Evolutionary conservation across 2,113 vertebrate genomes (phyloP), one percentile per base, ranked within the genome.

Genomic region (Chloebia gouldiae): DNA sequence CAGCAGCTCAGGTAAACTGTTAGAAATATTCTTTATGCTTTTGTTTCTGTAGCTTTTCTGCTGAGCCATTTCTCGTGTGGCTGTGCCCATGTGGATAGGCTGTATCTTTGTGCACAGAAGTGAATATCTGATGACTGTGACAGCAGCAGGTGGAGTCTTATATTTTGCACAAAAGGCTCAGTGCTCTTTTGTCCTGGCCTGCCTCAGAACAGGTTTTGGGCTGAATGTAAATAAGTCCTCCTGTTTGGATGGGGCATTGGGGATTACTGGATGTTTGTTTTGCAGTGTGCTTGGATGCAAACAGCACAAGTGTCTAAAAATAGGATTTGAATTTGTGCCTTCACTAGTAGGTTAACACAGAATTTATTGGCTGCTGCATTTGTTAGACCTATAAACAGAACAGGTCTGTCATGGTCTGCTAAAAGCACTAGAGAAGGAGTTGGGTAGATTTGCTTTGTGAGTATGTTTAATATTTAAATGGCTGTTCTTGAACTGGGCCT

Each of bases 1-100:
- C 98, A 71, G 99, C 99, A 39, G 98, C 98, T 51, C 99, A 99
- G 99, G 99, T 99, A 91, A 91, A 17, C 39, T 40, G 11, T 30
- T 89, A 53, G 33, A 64, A 57, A 49, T 40, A 24, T 31, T 83
- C 30, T 39, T 47, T 33, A 15, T 3, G 3, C 15, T 66, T 14
- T 33, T 79, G 28, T 10, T 33, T 13, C 35, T 5, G 13, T 54
- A 17, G 22, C 33, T 92, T 64, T 89, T 57, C 44, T 93, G 20
- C 63, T 51, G 47, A 71, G 24, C 27, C 5, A 0, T 56, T 78
- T 75, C 24, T 61, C 1, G 2, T 64, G 39, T 60, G 73, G 22
- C 63, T 44, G 56, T 85, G 75, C 28, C 42, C 2, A 0, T 21
- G 13, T 42, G 50, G 30, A 37, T 59, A 59, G 51, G 33, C 85